A percentile compares a stretch with the other conserved stretches of the same genome.
These are phyloP conservation scores for Nasonia oneida DNA, from an alignment of 2,888 invertebrate genomes.

Conservation along the genomic window DNA sequence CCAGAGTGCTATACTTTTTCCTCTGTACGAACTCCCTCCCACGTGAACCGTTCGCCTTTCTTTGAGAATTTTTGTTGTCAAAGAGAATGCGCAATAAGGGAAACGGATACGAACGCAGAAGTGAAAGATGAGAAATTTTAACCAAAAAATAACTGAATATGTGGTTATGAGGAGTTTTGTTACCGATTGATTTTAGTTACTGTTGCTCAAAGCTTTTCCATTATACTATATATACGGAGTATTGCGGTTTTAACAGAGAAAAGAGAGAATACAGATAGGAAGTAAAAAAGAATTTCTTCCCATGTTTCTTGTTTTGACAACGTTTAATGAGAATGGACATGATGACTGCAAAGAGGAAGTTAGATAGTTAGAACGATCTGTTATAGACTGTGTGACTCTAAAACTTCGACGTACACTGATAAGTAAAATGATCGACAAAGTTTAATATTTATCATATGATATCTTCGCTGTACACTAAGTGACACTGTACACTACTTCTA, in stretches of 20 bases:
- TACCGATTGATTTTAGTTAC: neutral
- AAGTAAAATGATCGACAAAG: neutral
- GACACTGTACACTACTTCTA: too few species aligned
- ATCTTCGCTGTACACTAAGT: too few species aligned
- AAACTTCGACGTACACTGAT: neutral
- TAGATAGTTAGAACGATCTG: neutral
- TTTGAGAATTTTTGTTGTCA: neutral
- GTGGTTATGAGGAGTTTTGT: neutral
- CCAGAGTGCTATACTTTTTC: conserved; percentile 22
- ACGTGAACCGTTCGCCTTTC: conserved; percentile 32
- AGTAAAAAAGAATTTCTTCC: neutral
- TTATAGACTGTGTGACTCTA: neutral
- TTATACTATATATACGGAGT: neutral
- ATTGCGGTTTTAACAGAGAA: neutral
- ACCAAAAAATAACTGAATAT: neutral
- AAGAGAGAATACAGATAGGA: neutral
- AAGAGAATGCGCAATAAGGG: neutral
- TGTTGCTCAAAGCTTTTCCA: neutral
- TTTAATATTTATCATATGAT: neutral
- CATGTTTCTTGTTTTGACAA: neutral
- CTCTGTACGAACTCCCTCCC: neutral
- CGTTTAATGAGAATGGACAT: neutral
- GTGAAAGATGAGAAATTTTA: neutral
- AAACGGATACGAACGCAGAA: neutral
- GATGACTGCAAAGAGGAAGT: too few species aligned